These are phyloP conservation scores for Anniella stebbinsi DNA, from an alignment of 2,797 vertebrate genomes.

Conservation along the genomic window DNA sequence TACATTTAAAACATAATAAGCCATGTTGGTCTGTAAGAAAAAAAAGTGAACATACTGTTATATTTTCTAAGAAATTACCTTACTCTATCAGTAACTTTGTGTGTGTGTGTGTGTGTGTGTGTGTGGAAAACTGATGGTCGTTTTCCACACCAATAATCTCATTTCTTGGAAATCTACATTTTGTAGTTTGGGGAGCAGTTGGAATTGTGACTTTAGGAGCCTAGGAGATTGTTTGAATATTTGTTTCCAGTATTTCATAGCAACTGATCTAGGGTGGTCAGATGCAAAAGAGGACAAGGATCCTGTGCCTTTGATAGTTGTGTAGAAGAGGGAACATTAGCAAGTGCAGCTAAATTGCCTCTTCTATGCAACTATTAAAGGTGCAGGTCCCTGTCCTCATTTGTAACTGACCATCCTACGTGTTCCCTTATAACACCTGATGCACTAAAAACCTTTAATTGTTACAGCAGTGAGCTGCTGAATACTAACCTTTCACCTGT, in stretches of 20 bases:
- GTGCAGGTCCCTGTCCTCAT: background rate
- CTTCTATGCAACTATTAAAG: background rate
- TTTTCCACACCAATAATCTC: background rate
- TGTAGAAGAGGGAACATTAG: background rate
- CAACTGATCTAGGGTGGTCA: background rate
- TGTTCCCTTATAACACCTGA: background rate
- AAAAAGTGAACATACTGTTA: background rate
- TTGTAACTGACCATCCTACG: background rate
- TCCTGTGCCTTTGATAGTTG: background rate
- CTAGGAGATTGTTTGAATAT: background rate
- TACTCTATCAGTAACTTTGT: background rate
- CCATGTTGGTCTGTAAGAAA: background rate
- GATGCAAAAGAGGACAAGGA: background rate
- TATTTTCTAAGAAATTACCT: background rate
- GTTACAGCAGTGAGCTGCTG: background rate
- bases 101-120: slow-evolving; percentile 1
- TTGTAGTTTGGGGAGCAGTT: background rate
- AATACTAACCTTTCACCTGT: slow-evolving; percentile 2
- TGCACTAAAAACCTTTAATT: background rate
- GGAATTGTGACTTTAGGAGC: background rate
- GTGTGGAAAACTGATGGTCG: background rate
- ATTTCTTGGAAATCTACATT: background rate
- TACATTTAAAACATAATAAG: background rate
- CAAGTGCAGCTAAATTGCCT: background rate
- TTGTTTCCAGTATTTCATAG: background rate